Conservation (phyloP, 2,888 invertebrate species). For the Cosmia pyralina region DNA sequence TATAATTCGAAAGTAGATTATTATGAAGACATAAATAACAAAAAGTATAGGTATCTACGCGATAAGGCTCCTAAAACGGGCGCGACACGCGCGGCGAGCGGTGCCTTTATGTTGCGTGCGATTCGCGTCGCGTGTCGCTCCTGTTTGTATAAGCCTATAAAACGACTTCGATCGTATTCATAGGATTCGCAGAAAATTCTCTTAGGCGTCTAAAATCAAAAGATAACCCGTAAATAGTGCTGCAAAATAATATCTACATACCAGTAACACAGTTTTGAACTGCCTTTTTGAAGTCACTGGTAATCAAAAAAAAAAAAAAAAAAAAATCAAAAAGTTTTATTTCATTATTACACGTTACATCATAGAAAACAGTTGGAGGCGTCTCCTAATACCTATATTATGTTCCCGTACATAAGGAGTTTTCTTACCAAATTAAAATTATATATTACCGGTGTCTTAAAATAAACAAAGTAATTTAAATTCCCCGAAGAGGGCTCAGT, state of each 20-base stretch:
- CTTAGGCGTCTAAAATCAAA: not conserved
- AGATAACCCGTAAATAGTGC: not conserved
- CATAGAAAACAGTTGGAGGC: no score
- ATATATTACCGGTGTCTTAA: slow-evolving; percentile 21
- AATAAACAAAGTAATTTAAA: slow-evolving; percentile 46
- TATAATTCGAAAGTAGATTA: not conserved
- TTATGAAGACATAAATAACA: not conserved
- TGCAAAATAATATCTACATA: not conserved
- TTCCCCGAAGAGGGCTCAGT: slow-evolving; percentile 47
- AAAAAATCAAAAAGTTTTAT: no score
- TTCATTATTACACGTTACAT: no score
- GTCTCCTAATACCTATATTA: not conserved
- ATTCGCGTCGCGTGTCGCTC: no score
- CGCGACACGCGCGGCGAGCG: no score
- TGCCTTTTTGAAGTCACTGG: not conserved
- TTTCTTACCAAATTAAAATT: slow-evolving; percentile 32
- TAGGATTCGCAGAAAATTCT: not conserved
- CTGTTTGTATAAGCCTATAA: not conserved
- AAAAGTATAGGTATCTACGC: no score
- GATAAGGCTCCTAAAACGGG: no score
- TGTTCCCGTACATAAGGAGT: not conserved
- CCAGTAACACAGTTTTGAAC: not conserved
- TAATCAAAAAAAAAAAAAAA: no score
- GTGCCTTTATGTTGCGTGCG: no score
- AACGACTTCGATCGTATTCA: not conserved